Percentiles rank a stretch among this genome's conserved stretches.
Evolutionary conservation across 2,888 invertebrate genomes (phyloP).

Genomic region (Cylindroiulus punctatus): DNA sequence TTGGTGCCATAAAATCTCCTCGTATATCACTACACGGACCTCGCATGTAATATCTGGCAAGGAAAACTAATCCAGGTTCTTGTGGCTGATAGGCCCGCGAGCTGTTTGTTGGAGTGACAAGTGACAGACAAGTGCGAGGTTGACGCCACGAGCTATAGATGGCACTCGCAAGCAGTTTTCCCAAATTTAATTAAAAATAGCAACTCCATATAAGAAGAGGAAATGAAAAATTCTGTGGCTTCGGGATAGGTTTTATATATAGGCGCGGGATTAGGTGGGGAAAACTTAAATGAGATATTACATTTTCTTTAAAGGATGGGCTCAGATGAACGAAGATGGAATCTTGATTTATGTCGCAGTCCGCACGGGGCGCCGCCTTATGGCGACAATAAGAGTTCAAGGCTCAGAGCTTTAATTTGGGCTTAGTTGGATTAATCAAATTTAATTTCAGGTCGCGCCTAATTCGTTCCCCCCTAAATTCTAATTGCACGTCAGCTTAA

Average conservation of each 20-base stretch:
- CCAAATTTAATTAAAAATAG: constrained; percentile 42
- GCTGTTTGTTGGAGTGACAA: constrained; percentile 11
- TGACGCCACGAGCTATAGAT: neutral
- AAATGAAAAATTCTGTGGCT: constrained; percentile 41
- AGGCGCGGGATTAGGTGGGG: constrained; percentile 8
- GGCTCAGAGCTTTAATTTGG: constrained; percentile 25
- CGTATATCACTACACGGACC: neutral
- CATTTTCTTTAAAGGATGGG: neutral
- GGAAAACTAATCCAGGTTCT: neutral
- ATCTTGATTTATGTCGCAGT: constrained; percentile 1
- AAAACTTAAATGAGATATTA: constrained; percentile 45
- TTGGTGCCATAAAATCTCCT: neutral
- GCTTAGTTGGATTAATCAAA: neutral
- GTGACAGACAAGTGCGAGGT: neutral
- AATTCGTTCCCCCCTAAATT: neutral
- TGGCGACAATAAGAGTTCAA: neutral
- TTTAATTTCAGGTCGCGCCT: constrained; percentile 9
- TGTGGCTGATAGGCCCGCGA: neutral
- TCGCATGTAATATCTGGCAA: neutral
- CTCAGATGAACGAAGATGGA: constrained; percentile 22
- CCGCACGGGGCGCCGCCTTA: neutral
- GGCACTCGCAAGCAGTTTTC: constrained; percentile 36
- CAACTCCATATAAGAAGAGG: constrained; percentile 41
- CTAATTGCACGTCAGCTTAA: constrained; percentile 30
- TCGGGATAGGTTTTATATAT: constrained; percentile 2